Evolutionary conservation across 2,888 invertebrate species (phyloP).

Genomic region (Antheraea assamensis): DNA sequence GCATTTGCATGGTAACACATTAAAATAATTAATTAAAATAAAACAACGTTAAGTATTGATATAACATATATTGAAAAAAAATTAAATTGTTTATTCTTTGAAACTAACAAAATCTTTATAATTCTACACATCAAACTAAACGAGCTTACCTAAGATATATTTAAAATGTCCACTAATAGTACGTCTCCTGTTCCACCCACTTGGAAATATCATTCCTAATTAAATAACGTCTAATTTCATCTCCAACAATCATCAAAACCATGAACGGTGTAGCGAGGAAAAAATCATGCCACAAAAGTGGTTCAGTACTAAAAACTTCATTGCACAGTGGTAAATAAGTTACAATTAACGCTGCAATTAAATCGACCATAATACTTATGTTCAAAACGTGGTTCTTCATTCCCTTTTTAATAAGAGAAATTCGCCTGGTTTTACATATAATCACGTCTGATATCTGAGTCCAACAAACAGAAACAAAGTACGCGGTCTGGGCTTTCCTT

Average conservation of each 20-base stretch:
- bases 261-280: conserved; percentile 88
- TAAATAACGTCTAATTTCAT: conserved; percentile 87
- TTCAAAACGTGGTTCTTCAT: conserved; percentile 87
- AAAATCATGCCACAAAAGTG: conserved; percentile 86
- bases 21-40: neutral
- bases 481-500: conserved; percentile 89
- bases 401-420: conserved; percentile 88
- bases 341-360: conserved; percentile 84
- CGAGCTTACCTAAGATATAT: neutral
- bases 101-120: neutral
- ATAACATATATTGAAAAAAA: neutral
- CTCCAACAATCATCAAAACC: conserved; percentile 87
- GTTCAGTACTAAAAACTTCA: conserved; percentile 86
- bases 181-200: conserved; percentile 89
- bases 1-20: neutral
- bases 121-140: neutral
- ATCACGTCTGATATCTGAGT: conserved; percentile 90
- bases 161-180: conserved; percentile 76
- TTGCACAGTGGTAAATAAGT: conserved; percentile 87
- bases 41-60: neutral
- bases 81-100: neutral
- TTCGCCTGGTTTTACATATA: conserved; percentile 89
- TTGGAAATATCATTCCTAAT: conserved; percentile 85
- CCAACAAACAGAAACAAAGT: conserved; percentile 89
- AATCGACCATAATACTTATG: conserved; percentile 83